Evolutionary conservation across 1,140 invertebrate genomes (phyloP), one percentile per base, ranked within the genome.

Genomic region (honey bee (Apis mellifera)): DNA sequence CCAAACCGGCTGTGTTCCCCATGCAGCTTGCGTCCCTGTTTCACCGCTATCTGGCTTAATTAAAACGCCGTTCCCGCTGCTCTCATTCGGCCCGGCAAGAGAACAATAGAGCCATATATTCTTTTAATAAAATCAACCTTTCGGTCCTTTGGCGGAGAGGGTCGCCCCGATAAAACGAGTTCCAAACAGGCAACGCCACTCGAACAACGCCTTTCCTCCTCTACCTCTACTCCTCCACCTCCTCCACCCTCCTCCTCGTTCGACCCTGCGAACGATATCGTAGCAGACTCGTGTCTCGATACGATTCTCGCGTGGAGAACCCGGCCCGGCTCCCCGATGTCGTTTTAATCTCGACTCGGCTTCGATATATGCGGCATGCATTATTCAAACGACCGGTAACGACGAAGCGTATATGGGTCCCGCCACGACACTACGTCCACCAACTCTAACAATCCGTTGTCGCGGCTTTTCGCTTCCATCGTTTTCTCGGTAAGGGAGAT

Each of bases 351-450:
- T 78, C 64, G 70, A n/a, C 68, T 81, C 76, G 59, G 52, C 68
- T 84, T 84, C 83, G 75, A 84, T 84, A 81, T 84, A 84, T 81
- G 83, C 83, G 72, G 62, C 83, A 84, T 84, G 83, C 78, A 84
- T 84, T 84, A 84, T 84, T 84, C 83, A 84, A 66, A 60, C 80
- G 66, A 71, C 60, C 64, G 62, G 79, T 82, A 79, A 83, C 82
- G 82, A 83, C 68, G 70, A 26, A 68, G 77, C 32, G 78, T 83
- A 83, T 83, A 82, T 82, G 72, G 79, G 54, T 73, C 78, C 78
- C 19, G 48, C 78, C 68, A 59, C 55, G 55, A 32, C 65, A 32
- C 52, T 52, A 19, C 57, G 32, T 60, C 26, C 26, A 23, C 26
- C 26, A 23, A 42, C 32, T 74, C 55, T 60, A 60, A 32, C 32